Conservation (phyloP, 2,888 invertebrate species). For the Pyrrhosoma nymphula region DNA sequence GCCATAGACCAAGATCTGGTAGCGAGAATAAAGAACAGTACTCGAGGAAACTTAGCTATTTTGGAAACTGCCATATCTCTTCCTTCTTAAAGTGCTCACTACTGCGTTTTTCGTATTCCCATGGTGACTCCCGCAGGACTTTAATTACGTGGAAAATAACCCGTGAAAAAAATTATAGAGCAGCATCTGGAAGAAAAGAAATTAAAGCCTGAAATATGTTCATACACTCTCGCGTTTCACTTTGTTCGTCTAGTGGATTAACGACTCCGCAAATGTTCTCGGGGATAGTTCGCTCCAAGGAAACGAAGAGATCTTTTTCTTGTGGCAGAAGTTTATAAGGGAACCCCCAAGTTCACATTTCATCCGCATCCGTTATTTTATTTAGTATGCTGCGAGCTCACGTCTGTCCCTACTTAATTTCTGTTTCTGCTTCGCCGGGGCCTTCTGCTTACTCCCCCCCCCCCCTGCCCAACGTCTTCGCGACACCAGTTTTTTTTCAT, state of each 20-base stretch:
- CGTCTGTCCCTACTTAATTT: neutral
- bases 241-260: neutral
- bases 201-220: neutral
- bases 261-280: neutral
- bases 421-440: neutral
- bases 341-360: constrained; percentile 2
- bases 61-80: neutral
- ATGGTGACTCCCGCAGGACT: neutral
- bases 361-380: neutral
- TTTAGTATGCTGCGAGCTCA: neutral
- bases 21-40: neutral
- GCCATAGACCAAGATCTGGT: neutral
- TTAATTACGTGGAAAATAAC: constrained; percentile 15
- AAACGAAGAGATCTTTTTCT: neutral
- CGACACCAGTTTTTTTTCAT: neutral
- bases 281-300: neutral
- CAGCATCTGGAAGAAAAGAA: neutral
- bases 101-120: neutral
- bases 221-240: neutral
- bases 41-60: neutral
- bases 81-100: neutral
- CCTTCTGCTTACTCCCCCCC: neutral
- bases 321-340: neutral
- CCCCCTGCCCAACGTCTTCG: neutral
- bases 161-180: neutral